Evolutionary conservation across 2,113 vertebrate genomes (phyloP), one percentile per base, ranked within the genome.

Genomic region (Caloenas nicobarica): DNA sequence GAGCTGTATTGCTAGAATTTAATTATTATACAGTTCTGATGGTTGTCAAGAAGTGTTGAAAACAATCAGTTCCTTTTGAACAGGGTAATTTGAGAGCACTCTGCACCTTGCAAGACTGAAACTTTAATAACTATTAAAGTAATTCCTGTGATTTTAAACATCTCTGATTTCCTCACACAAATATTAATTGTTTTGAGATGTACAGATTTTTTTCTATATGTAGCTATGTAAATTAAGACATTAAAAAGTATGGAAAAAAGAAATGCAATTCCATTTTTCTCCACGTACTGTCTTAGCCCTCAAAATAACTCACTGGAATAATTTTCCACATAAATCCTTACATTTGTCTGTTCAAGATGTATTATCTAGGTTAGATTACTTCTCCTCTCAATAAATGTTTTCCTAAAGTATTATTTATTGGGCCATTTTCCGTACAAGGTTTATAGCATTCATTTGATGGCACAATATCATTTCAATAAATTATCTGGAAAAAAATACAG

Each of bases 261-360:
- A 91, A 80, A 80, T 54, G 13, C 11, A 58, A 7, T 65, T 61
- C 77, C 4, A 21, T 82, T 95, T 92, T 91, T 82, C 78, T 89
- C 22, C 11, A 26, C 42, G 36, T 74, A 66, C 17, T 76, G 11
- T 77, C 10, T 10, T 44, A 60, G 33, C 33, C n/a, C 51, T 73
- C 73, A 54, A 46, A 85, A 89, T 34, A 85, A n/a, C 2, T 4
- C 38, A 80, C 33, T 70, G 54, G 36, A 89, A 73, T 86, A 46
- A 86, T 78, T 91, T 89, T 60, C 72, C 80, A 83, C 44, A 83
- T 58, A 83, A 88, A 90, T 93, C 33, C 34, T 62, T 66, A 46
- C 33, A 73, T 91, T 91, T 33, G 53, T 61, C 56, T 60, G 34
- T 71, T 91, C 60, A 74, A 83, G 64, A 93, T 66, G 19, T 34